Conservation (phyloP, 2,888 invertebrate species). For the Metopia argyrocephala region DNA sequence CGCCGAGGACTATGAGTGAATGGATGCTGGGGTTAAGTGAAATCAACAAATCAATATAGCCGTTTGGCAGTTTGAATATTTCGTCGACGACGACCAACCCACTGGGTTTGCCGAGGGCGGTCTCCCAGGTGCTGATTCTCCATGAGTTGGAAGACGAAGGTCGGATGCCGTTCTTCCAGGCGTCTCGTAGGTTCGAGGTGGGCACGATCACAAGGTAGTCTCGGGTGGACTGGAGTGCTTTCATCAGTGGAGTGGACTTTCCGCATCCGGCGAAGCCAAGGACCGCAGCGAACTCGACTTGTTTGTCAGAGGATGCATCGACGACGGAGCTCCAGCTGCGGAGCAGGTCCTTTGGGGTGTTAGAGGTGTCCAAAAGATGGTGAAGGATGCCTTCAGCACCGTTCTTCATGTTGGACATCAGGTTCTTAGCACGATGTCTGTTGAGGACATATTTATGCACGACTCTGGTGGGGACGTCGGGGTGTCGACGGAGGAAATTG, state of each 20-base stretch:
- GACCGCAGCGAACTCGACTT: too few relatives aligned
- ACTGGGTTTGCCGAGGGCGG: neutral
- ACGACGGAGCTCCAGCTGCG: too few relatives aligned
- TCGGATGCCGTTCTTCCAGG: neutral
- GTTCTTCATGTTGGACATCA: too few relatives aligned
- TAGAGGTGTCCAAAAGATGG: too few relatives aligned
- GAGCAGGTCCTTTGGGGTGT: too few relatives aligned
- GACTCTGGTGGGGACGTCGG: too few relatives aligned
- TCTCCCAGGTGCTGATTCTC: neutral
- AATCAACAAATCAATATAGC: neutral
- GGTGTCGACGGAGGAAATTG: too few relatives aligned
- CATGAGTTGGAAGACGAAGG: neutral
- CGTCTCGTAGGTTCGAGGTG: neutral
- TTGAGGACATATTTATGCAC: too few relatives aligned
- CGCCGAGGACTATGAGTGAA: neutral
- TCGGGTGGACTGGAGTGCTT: neutral
- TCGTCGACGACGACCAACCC: neutral
- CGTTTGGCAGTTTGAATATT: neutral
- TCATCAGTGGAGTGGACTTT: neutral
- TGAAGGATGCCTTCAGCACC: too few relatives aligned
- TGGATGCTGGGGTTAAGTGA: neutral
- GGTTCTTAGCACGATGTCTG: too few relatives aligned
- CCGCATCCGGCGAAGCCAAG: too few relatives aligned
- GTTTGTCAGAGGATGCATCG: too few relatives aligned
- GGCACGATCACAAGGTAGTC: neutral